Evolutionary conservation across 2,888 invertebrate species (phyloP), one percentile per base, ranked within the genome.

Genomic region (Terebella lapidaria): DNA sequence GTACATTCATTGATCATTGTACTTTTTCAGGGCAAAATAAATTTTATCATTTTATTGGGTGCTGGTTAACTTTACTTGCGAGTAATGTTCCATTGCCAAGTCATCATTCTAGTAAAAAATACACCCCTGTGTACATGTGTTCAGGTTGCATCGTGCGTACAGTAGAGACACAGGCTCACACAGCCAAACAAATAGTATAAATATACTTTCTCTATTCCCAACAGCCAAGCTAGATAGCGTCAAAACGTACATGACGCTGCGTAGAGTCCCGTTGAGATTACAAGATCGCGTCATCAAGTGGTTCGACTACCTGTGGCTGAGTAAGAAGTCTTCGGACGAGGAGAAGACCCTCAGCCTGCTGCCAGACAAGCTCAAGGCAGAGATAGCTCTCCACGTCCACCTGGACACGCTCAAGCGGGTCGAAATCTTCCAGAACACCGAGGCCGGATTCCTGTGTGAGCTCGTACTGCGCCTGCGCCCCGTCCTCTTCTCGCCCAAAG

Each of bases 231-330:
- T 97, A 81, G 97, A 97, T 80, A 94, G 93, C 52, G 96, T 97
- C 66, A 97, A 97, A 84, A 96, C 95, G 2, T 97, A 96, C 82
- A 96, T 97, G 96, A 86, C 93, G 67, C 91, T 96, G 90, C 86
- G 96, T 57, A 86, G 94, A 72, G 96, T 97, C 68, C 96, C 96
- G 46, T 89, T 89, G 73, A 91, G 93, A 82, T 86, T 97, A 63
- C 95, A 97, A 83, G 91, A 94, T 76, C 94, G 96, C 83, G 96
- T 93, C 71, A 96, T 97, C 83, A 94, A 94, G 83, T 97, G 96
- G 96, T 97, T 96, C 84, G 96, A 97, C 85, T 96, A 97, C 83
- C 86, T 96, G 76, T 97, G 97, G 96, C 88, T 95, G 76, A 94
- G 94, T 70, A 95, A 97, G 84, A 96, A 96, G 84, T 94, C 94